Evolutionary conservation across 2,888 invertebrate genomes (phyloP).

Genomic region (Archips crataeganus): DNA sequence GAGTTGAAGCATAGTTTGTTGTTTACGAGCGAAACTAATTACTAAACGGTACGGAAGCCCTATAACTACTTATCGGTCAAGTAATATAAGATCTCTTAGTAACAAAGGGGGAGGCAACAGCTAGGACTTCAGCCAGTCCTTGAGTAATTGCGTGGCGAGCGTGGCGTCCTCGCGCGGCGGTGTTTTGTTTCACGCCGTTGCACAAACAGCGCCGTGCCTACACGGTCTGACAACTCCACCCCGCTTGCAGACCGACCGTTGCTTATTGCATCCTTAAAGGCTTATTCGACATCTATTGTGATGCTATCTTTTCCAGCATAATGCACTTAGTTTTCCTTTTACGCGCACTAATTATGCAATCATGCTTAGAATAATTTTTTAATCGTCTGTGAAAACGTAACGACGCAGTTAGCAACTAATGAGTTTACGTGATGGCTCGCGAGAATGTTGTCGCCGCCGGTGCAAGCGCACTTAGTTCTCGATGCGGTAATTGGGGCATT

Average conservation of each 20-base stretch:
- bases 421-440: neutral
- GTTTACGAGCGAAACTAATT: conserved; percentile 12
- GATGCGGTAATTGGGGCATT: neutral
- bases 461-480: neutral
- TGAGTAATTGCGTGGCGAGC: neutral
- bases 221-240: conserved; percentile 2
- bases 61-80: neutral
- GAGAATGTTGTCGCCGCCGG: neutral
- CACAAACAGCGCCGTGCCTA: neutral
- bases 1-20: neutral
- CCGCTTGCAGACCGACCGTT: neutral
- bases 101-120: neutral
- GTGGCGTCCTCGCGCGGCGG: neutral
- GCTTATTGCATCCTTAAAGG: neutral
- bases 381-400: conserved; percentile 3
- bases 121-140: neutral
- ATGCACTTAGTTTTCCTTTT: neutral
- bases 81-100: conserved; percentile 2
- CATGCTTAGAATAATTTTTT: neutral
- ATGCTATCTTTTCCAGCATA: neutral
- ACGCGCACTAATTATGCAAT: neutral
- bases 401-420: conserved; percentile 2
- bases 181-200: conserved; percentile 23
- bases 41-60: neutral
- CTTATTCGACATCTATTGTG: neutral